Evolutionary conservation across 1,140 invertebrate genomes (phyloP).

Genomic region (Drosophila nikananu): DNA sequence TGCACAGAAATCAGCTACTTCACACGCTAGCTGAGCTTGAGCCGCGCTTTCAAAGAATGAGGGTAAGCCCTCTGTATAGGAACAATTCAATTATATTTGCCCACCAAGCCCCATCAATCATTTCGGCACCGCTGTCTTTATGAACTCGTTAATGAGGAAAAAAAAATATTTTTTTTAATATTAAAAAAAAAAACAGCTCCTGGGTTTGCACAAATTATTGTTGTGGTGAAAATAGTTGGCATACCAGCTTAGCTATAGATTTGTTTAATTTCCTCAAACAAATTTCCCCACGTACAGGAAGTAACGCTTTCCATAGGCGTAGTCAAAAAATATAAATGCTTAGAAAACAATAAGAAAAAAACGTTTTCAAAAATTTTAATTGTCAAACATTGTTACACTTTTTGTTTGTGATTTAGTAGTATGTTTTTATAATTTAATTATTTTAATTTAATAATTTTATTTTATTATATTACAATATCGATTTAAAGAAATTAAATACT

Average conservation of each 20-base stretch:
- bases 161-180: background rate
- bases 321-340: background rate
- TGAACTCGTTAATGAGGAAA: conserved; percentile 12
- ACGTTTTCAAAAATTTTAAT: too few relatives aligned
- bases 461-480: too few relatives aligned
- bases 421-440: too few relatives aligned
- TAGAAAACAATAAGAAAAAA: background rate
- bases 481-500: too few relatives aligned
- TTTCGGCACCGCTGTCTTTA: conserved; percentile 15
- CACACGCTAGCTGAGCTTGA: conserved; percentile 13
- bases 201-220: conserved; percentile 3
- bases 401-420: too few relatives aligned
- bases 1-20: conserved; percentile 16
- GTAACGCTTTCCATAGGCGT: conserved; percentile 1
- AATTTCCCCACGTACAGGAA: conserved; percentile 2
- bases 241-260: background rate
- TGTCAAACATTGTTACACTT: too few relatives aligned
- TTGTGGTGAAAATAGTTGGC: conserved; percentile 3
- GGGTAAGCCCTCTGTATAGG: conserved; percentile 10
- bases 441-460: too few relatives aligned
- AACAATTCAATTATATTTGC: conserved; percentile 18
- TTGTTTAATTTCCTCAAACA: background rate
- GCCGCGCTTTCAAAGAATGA: conserved; percentile 11
- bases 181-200: background rate
- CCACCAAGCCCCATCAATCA: conserved; percentile 9